A percentile compares a stretch with the other conserved stretches of the same genome.
Evolutionary conservation across 2,113 vertebrate species (phyloP).

Genomic region (Ploceus nigricollis): DNA sequence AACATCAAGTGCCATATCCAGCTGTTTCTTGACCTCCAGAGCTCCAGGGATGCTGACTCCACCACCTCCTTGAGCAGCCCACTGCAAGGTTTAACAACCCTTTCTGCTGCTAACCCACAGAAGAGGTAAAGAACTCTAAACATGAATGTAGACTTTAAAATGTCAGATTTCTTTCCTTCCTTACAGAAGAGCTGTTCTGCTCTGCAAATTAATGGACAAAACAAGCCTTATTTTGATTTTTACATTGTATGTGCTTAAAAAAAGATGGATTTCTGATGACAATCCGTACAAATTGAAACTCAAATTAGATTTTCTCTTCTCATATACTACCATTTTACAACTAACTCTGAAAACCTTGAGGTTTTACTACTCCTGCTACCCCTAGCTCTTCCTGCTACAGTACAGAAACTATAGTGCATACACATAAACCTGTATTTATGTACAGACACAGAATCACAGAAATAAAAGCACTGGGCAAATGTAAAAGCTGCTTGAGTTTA

Average conservation of each 20-base stretch:
- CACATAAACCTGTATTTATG: not conserved
- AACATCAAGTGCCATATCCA: not conserved
- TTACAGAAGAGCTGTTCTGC: not conserved
- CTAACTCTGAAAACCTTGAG: not conserved
- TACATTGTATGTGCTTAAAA: not conserved
- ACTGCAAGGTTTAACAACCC: not conserved
- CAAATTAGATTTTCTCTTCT: not conserved
- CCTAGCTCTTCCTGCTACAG: not conserved
- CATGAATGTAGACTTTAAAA: not conserved
- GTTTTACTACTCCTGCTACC: not conserved
- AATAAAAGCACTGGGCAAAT: not conserved
- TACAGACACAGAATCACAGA: not conserved
- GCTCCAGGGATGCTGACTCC: not conserved
- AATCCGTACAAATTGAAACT: not conserved
- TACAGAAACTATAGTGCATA: not conserved
- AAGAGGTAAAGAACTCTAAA: not conserved
- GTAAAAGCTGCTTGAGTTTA: not conserved
- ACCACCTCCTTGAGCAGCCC: not conserved
- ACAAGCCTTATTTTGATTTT: not conserved
- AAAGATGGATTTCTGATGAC: not conserved
- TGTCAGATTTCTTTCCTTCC: not conserved
- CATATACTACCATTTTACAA: not conserved
- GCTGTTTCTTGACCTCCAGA: not conserved
- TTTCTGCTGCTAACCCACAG: not conserved
- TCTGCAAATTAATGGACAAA: not conserved